phyloP scores from a whole-genome alignment of 2,888 invertebrate genomes.

The Griposia aprilina region DNA sequence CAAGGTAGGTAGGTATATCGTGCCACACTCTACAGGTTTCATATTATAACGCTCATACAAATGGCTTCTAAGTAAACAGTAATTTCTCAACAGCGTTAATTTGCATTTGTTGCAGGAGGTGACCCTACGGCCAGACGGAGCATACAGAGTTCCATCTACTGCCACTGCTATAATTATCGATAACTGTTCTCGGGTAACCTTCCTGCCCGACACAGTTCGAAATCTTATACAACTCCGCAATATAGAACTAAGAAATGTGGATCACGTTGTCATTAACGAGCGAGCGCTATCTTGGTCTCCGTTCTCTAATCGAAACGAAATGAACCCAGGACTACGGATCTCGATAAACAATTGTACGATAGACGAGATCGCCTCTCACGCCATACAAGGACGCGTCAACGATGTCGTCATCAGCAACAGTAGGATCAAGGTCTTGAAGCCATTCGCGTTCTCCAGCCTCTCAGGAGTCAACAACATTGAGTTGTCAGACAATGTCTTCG shows the following conservation, averaged over 20 bases:
- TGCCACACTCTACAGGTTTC: not conserved
- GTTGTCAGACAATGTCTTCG: constrained; percentile 91
- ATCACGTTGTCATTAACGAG: constrained; percentile 91
- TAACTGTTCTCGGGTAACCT: constrained; percentile 92
- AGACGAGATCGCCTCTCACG: constrained; percentile 90
- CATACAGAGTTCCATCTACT: constrained; percentile 88
- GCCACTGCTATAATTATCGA: constrained; percentile 92
- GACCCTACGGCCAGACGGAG: constrained; percentile 90
- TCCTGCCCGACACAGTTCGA: constrained; percentile 91
- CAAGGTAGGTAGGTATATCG: not conserved
- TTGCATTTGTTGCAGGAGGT: constrained; percentile 87
- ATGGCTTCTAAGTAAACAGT: not conserved
- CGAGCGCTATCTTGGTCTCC: constrained; percentile 91
- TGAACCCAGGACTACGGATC: constrained; percentile 91
- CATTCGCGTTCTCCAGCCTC: constrained; percentile 94
- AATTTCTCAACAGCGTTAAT: constrained; percentile 3
- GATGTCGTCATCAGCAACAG: constrained; percentile 92
- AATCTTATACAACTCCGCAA: constrained; percentile 91
- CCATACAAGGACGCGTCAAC: constrained; percentile 93
- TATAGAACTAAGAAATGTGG: constrained; percentile 92
- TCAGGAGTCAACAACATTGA: constrained; percentile 92
- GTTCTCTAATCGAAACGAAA: constrained; percentile 91
- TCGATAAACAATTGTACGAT: constrained; percentile 88
- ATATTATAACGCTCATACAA: not conserved
- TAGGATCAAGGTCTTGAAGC: constrained; percentile 91